Conservation (phyloP, 2,797 vertebrate species). For the Fistularia commersonii region DNA sequence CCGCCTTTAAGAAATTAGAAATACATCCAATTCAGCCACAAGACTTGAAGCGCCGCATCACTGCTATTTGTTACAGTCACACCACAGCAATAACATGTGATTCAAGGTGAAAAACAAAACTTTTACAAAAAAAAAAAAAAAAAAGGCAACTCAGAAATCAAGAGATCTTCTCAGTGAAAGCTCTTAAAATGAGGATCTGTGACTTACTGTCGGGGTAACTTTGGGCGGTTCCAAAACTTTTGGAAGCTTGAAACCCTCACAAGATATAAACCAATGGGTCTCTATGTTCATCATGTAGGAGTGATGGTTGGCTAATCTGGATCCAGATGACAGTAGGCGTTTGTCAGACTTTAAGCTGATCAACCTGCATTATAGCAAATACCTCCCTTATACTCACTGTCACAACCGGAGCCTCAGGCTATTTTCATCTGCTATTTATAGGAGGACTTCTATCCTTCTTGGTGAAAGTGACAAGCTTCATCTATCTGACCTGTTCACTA, state of each 20-base stretch:
- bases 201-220: background rate
- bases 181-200: background rate
- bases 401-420: slow-evolving; percentile 30
- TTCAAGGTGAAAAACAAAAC: too few relatives aligned
- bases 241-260: too few relatives aligned
- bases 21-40: too few relatives aligned
- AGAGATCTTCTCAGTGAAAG: too few relatives aligned
- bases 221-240: background rate
- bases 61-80: too few relatives aligned
- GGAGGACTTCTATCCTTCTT: slow-evolving; percentile 32
- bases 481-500: slow-evolving; percentile 6
- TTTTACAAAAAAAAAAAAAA: too few relatives aligned
- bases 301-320: background rate
- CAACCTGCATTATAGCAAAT: slow-evolving; percentile 51
- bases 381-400: slow-evolving; percentile 33
- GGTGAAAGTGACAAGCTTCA: slow-evolving; percentile 12
- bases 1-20: too few relatives aligned
- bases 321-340: slow-evolving; percentile 16
- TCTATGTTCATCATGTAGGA: background rate
- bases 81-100: too few relatives aligned
- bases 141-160: too few relatives aligned
- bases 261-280: too few relatives aligned
- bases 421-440: slow-evolving; percentile 65
- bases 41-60: too few relatives aligned
- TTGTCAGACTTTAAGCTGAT: slow-evolving; percentile 60